These are phyloP conservation scores for Panagrolaimus sp. DNA, from an alignment of 1,140 invertebrate species.

Conservation along the genomic window DNA sequence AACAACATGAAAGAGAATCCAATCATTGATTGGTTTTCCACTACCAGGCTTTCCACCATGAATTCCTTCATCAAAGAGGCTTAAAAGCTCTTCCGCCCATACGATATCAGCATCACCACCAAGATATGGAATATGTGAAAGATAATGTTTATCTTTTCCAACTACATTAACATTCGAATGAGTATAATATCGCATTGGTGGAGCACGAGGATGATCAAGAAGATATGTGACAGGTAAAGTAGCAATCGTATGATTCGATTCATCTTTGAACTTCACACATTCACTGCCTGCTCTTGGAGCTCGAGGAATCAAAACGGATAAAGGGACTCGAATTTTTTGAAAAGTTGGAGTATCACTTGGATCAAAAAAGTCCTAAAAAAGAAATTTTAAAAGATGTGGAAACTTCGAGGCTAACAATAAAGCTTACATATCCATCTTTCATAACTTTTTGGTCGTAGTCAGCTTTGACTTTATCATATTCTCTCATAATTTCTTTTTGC, in stretches of 20 bases:
- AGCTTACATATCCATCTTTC: neutral
- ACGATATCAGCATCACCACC: constrained; percentile 29
- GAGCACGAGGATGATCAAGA: constrained; percentile 10
- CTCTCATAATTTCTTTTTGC: neutral
- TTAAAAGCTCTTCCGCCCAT: constrained; percentile 39
- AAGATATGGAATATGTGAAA: constrained; percentile 44
- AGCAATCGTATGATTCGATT: too few relatives aligned
- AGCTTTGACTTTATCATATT: neutral
- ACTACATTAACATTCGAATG: constrained; percentile 44
- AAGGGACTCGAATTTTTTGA: too few relatives aligned
- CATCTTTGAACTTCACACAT: too few relatives aligned
- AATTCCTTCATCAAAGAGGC: constrained; percentile 44
- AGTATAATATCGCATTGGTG: constrained; percentile 48
- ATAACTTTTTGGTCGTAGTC: neutral
- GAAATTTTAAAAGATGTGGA: too few relatives aligned
- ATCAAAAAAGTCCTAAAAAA: too few relatives aligned
- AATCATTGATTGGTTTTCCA: constrained; percentile 47
- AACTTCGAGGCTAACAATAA: too few relatives aligned
- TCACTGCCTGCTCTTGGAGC: too few relatives aligned
- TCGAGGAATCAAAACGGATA: too few relatives aligned
- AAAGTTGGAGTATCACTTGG: too few relatives aligned
- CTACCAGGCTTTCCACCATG: constrained; percentile 41
- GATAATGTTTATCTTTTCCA: constrained; percentile 47
- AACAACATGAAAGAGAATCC: constrained; percentile 39
- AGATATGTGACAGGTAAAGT: too few relatives aligned